phyloP scores from a whole-genome alignment of 2,797 vertebrate genomes.

The Fundulus diaphanus region DNA sequence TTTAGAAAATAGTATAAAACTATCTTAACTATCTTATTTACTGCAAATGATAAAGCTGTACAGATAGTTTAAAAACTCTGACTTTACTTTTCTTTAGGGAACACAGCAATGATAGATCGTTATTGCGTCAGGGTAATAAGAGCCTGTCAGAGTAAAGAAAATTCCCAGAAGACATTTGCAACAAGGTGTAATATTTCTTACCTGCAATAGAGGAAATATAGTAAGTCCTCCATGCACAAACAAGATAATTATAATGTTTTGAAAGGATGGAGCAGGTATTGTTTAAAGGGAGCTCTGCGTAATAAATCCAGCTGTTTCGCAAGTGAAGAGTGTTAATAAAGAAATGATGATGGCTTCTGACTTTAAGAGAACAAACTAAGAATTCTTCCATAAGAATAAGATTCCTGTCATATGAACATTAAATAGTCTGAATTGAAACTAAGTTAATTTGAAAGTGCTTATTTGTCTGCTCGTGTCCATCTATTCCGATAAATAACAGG shows the following conservation, averaged over 20 bases:
- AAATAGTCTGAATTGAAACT: not conserved
- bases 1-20: not conserved
- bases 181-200: constrained; percentile 15
- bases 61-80: not conserved
- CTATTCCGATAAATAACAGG: constrained; percentile 31
- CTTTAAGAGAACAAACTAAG: not conserved
- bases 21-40: not conserved
- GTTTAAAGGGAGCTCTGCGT: constrained; percentile 29
- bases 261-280: constrained; percentile 49
- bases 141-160: not conserved
- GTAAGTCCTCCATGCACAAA: constrained; percentile 32
- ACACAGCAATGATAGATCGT: not conserved
- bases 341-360: not conserved
- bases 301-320: constrained; percentile 25
- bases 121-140: too few relatives aligned
- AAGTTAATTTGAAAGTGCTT: not conserved
- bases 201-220: constrained; percentile 25
- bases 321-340: constrained; percentile 1
- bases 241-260: constrained; percentile 50
- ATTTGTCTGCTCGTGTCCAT: not conserved
- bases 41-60: not conserved
- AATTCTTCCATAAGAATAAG: not conserved
- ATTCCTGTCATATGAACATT: not conserved
- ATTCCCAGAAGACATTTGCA: constrained; percentile 8
- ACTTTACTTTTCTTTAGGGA: not conserved